Conservation (phyloP, 2,113 vertebrate genomes). For the Mormoops blainvillei region DNA sequence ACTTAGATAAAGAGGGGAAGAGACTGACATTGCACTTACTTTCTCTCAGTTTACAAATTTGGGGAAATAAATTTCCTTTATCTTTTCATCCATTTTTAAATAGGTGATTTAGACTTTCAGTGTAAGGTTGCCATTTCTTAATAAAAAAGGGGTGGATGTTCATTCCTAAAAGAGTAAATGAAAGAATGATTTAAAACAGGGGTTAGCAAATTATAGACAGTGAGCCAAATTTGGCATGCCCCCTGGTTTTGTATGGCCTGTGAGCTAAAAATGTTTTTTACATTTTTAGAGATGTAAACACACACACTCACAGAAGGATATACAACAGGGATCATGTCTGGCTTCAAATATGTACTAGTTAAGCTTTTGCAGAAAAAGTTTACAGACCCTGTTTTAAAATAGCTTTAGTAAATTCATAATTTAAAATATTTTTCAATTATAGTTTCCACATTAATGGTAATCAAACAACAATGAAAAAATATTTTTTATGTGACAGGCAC, state of each 20-base stretch:
- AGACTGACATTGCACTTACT: neutral
- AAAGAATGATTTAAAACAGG: neutral
- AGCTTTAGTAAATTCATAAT: neutral
- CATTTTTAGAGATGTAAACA: neutral
- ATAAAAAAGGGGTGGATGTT: neutral
- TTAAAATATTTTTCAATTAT: too few relatives aligned
- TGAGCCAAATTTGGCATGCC: neutral
- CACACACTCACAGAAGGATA: neutral
- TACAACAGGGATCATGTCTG: neutral
- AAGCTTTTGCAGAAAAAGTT: neutral
- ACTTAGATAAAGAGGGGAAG: neutral
- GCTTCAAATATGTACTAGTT: neutral
- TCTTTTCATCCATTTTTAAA: conserved; percentile 10
- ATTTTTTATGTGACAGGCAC: neutral
- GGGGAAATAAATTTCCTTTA: neutral
- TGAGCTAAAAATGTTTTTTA: neutral
- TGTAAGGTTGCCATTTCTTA: conserved; percentile 7
- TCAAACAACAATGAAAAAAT: too few relatives aligned
- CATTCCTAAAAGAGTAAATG: neutral
- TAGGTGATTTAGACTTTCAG: neutral
- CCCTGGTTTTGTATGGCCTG: neutral
- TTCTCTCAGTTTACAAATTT: conserved; percentile 4
- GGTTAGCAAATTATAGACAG: neutral
- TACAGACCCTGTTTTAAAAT: neutral
- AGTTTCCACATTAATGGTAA: too few relatives aligned